Percentiles rank a stretch among this genome's conserved stretches.
These are phyloP conservation scores for Recurvirostra avosetta DNA, from an alignment of 2,113 vertebrate species.

Conservation along the genomic window DNA sequence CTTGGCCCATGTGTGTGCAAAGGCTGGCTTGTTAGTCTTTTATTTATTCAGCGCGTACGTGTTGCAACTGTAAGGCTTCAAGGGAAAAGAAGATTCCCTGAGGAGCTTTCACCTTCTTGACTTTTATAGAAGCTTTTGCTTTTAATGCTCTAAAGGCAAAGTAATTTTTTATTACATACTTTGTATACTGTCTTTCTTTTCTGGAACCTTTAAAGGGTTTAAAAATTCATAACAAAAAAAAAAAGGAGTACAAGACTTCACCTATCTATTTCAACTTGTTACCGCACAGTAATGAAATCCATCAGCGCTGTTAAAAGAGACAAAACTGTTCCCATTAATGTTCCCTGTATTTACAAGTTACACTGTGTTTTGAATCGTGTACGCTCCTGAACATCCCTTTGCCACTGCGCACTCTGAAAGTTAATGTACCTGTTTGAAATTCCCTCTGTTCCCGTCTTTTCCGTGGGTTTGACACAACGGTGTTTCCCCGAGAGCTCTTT, in stretches of 20 bases:
- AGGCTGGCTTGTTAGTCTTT: neutral
- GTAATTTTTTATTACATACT: neutral
- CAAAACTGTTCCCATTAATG: slow-evolving; percentile 39
- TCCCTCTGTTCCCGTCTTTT: neutral
- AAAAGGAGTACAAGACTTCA: neutral
- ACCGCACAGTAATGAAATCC: neutral
- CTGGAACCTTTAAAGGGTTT: neutral
- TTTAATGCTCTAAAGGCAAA: neutral
- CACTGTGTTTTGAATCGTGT: neutral
- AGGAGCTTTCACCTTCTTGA: neutral
- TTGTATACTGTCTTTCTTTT: neutral
- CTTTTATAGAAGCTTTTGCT: neutral
- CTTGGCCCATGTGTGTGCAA: neutral
- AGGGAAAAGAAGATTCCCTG: neutral
- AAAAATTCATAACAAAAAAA: neutral
- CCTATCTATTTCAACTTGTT: neutral
- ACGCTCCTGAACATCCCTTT: neutral
- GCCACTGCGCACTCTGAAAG: neutral
- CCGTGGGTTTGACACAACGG: fast-evolving
- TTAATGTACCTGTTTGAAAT: neutral
- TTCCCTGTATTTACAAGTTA: slow-evolving; percentile 45
- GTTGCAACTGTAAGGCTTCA: neutral
- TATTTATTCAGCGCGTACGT: neutral
- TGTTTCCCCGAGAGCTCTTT: neutral
- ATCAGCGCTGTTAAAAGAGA: neutral